Evolutionary conservation across 2,113 vertebrate genomes (phyloP).

Genomic region (Thunnus thynnus): DNA sequence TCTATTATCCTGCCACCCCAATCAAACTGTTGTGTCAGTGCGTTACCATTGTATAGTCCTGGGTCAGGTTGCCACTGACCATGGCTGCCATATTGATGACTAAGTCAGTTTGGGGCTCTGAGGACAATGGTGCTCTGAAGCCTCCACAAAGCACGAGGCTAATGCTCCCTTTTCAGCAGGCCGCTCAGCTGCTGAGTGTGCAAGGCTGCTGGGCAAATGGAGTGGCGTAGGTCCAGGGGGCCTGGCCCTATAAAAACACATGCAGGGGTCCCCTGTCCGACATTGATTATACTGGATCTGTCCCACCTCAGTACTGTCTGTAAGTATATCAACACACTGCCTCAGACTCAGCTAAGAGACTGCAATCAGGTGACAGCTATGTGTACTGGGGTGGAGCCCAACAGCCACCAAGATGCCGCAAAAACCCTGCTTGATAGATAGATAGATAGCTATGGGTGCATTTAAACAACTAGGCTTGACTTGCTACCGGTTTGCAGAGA

Average conservation of each 20-base stretch:
- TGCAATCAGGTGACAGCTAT: slow-evolving; percentile 18
- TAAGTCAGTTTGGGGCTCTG: slow-evolving; percentile 80
- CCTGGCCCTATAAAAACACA: slow-evolving; percentile 84
- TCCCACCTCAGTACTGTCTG: slow-evolving; percentile 84
- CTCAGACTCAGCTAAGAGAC: slow-evolving; percentile 51
- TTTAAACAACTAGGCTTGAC: slow-evolving; percentile 16
- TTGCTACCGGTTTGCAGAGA: not conserved
- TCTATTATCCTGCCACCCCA: slow-evolving; percentile 80
- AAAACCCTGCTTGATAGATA: slow-evolving; percentile 5
- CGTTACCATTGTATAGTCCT: slow-evolving; percentile 76
- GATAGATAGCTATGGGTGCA: not conserved
- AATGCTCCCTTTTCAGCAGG: slow-evolving; percentile 82
- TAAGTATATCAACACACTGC: slow-evolving; percentile 80
- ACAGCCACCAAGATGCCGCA: slow-evolving; percentile 26
- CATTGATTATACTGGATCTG: slow-evolving; percentile 85
- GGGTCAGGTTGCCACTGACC: slow-evolving; percentile 65
- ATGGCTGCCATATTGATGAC: slow-evolving; percentile 83
- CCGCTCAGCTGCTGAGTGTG: slow-evolving; percentile 86
- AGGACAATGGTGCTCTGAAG: slow-evolving; percentile 78
- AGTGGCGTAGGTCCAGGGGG: slow-evolving; percentile 66
- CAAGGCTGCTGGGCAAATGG: slow-evolving; percentile 79
- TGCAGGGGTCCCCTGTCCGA: slow-evolving; percentile 63
- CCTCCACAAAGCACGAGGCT: slow-evolving; percentile 81
- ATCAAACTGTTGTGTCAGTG: slow-evolving; percentile 86
- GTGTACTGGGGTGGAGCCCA: slow-evolving; percentile 52